Evolutionary conservation across 2,888 invertebrate species (phyloP).

Genomic region (Lumbricus terrestris): DNA sequence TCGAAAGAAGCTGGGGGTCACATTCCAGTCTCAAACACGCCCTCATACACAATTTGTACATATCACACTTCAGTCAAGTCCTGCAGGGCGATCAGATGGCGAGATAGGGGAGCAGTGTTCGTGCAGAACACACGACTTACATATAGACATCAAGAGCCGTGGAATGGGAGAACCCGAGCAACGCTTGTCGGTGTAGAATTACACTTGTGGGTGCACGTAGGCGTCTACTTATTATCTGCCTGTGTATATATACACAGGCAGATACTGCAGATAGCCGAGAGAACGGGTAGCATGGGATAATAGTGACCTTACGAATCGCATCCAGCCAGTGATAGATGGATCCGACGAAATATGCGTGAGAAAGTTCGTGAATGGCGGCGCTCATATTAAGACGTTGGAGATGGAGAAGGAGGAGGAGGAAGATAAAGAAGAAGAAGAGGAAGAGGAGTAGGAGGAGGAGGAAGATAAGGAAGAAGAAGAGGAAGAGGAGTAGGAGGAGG

Average conservation of each 20-base stretch:
- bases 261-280: too few relatives aligned
- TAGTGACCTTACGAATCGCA: not conserved
- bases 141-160: not conserved
- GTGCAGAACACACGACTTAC: not conserved
- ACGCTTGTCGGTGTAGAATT: not conserved
- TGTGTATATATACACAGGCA: too few relatives aligned
- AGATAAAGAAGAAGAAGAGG: not conserved
- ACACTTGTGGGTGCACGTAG: not conserved
- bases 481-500: too few relatives aligned
- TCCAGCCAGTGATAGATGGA: not conserved
- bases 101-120: not conserved
- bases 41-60: not conserved
- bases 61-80: not conserved
- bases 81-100: not conserved
- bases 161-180: not conserved
- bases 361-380: not conserved
- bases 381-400: not conserved
- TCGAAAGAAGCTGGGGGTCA: not conserved
- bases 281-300: not conserved
- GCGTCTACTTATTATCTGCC: not conserved
- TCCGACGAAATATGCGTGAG: not conserved
- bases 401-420: not conserved
- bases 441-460: not conserved
- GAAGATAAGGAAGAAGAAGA: too few relatives aligned
- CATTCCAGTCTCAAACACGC: not conserved